Evolutionary conservation across 2,888 invertebrate species (phyloP), one percentile per base, ranked within the genome.

Genomic region (Danaus chrysippus): DNA sequence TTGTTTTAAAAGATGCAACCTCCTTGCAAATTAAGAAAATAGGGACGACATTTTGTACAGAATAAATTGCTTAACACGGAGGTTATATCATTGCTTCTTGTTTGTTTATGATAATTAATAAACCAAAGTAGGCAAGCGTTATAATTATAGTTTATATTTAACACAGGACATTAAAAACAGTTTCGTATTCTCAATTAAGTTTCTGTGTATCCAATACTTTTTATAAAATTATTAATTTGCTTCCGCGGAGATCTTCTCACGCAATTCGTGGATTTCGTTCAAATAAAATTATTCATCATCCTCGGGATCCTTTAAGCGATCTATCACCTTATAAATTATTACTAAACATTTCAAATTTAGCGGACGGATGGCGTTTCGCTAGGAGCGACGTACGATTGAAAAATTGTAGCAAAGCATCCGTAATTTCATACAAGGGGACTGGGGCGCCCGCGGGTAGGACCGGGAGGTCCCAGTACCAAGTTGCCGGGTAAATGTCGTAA

Each of bases 361-460:
- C 69, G 66, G 60, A 73, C 70, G 74, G 74, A 71, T 70, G 70
- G 73, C 75, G 76, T 77, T 70, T 76, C 67, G 84, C 87, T 81
- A 66, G 63, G 66, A 82, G 88, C 85, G 78, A 77, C 79, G 71
- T 68, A 70, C 79, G 82, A 87, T 89, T 87, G 89, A 89, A 89
- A 89, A 87, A 88, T 88, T 83, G 86, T 85, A 73, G 76, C 81
- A 73, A 67, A 56, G 81, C 79, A 84, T 81, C 82, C 78, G 84
- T 83, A 83, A 88, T 87, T 83, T 81, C 76, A 78, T 79, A 76
- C 78, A 73, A 60, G 63, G 77, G 71, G 79, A 78, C 77, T 71
- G 73, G 71, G 65, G 71, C 70, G 70, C 73, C 77, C 71, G 61
- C 65, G 75, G 75, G 73, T 62, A 76, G 76, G 73, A 59, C 59